Percentiles rank a stretch among this genome's conserved stretches.
Conservation (phyloP, 2,113 vertebrate species). For the Saguinus imperator region DNA sequence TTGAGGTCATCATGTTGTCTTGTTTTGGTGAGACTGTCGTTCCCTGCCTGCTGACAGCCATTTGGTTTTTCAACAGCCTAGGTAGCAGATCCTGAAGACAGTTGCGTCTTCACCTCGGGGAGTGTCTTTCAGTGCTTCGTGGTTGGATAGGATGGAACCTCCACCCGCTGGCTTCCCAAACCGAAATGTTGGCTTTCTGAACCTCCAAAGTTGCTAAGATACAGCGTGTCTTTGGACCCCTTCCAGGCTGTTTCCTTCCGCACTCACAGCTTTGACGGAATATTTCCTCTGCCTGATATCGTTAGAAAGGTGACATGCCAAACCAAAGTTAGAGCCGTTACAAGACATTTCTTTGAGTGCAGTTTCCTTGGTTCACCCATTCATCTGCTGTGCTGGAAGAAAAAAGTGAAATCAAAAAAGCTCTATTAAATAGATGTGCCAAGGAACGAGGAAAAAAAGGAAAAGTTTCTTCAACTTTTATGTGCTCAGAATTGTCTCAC, state of each 20-base stretch:
- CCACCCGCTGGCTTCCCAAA: background rate
- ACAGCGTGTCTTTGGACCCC: conserved; percentile 71
- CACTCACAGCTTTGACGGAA: conserved; percentile 79
- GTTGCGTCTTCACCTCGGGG: background rate
- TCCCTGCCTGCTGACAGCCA: background rate
- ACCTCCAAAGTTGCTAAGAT: conserved; percentile 79
- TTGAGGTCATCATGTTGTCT: background rate
- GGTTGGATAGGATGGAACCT: background rate
- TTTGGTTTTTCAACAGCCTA: background rate
- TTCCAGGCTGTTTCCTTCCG: conserved; percentile 73
- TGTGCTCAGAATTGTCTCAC: conserved; percentile 80
- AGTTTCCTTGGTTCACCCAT: conserved; percentile 67
- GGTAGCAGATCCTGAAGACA: background rate
- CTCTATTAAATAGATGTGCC: conserved; percentile 77
- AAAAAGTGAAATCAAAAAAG: conserved; percentile 80
- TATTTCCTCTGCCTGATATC: conserved; percentile 72
- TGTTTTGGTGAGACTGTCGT: background rate
- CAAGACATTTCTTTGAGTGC: conserved; percentile 79
- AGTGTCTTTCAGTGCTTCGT: background rate
- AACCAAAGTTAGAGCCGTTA: conserved; percentile 81
- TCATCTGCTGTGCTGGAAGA: conserved; percentile 77
- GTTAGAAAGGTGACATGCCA: conserved; percentile 79
- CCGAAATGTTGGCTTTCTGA: conserved; percentile 64
- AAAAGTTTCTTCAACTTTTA: conserved; percentile 73
- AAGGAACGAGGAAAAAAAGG: conserved; percentile 72